Percentiles rank a stretch among this genome's conserved stretches.
These are phyloP conservation scores for Threskiornis aethiopicus DNA, from an alignment of 2,797 vertebrate genomes.

Conservation along the genomic window DNA sequence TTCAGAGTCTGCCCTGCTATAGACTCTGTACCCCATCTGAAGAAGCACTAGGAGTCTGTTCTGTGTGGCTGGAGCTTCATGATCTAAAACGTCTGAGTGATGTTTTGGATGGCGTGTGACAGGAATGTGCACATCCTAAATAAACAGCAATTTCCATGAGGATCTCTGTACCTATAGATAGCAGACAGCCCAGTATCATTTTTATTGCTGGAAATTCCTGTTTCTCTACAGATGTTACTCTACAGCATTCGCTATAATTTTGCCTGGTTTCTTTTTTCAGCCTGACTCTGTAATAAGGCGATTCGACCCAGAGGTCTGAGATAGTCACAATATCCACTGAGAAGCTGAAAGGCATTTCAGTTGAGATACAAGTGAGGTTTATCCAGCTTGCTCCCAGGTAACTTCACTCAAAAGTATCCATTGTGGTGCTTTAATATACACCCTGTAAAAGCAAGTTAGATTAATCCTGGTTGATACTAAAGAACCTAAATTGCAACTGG, in stretches of 20 bases:
- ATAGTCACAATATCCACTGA: neutral
- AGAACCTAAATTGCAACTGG: neutral
- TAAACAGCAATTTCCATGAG: neutral
- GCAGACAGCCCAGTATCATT: neutral
- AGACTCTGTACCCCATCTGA: neutral
- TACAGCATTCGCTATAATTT: neutral
- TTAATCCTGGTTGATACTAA: neutral
- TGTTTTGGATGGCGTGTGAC: neutral
- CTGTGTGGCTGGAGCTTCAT: neutral
- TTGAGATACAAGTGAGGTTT: neutral
- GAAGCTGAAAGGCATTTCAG: neutral
- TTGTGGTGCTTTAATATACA: neutral
- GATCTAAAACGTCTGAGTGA: neutral
- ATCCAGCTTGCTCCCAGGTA: neutral
- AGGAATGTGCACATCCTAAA: neutral
- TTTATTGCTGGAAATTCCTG: neutral
- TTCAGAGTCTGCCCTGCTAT: neutral
- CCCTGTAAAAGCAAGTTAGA: neutral
- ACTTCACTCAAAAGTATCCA: neutral
- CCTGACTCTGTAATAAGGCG: neutral
- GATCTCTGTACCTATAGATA: neutral
- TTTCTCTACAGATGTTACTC: neutral
- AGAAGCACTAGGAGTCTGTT: neutral
- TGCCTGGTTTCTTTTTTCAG: neutral
- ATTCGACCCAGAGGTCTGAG: neutral